These are phyloP conservation scores for Coreius guichenoti DNA, from an alignment of 2,797 vertebrate species.

Conservation along the genomic window DNA sequence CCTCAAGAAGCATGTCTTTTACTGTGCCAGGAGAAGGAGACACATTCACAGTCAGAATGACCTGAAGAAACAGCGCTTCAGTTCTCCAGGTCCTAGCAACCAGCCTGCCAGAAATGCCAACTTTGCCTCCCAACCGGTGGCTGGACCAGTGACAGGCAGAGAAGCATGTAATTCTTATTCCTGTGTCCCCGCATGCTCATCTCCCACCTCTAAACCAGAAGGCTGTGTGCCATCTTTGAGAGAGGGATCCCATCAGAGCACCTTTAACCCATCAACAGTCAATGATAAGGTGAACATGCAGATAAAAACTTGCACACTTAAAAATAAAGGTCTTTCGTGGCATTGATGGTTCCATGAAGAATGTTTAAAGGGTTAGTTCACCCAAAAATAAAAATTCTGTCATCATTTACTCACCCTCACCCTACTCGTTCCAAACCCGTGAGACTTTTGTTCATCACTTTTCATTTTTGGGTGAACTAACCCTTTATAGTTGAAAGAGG, in stretches of 20 bases:
- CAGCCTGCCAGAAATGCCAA: constrained; percentile 64
- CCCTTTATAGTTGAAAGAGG: background rate
- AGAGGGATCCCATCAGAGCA: constrained; percentile 68
- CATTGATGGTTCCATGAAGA: background rate
- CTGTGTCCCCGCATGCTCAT: background rate
- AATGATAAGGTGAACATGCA: constrained; percentile 83
- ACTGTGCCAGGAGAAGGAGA: constrained; percentile 79
- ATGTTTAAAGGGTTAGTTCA: too few species aligned
- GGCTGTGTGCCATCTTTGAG: constrained; percentile 68
- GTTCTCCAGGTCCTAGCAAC: constrained; percentile 67
- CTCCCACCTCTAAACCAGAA: constrained; percentile 54
- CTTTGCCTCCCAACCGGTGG: background rate
- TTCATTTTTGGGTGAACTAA: too few species aligned
- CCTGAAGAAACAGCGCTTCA: constrained; percentile 83
- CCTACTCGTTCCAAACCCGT: too few species aligned
- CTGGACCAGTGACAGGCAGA: constrained; percentile 70
- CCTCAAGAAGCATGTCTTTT: background rate
- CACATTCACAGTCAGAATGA: constrained; percentile 70
- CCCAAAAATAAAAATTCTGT: too few species aligned
- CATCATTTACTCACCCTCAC: too few species aligned
- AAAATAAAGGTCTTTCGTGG: background rate
- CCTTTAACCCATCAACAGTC: constrained; percentile 67
- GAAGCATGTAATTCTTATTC: constrained; percentile 18
- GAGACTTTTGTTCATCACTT: too few species aligned
- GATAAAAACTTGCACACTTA: background rate